Base-by-base conservation (phyloP, 1,140 invertebrate genomes). In the Drosophila bocki region DNA sequence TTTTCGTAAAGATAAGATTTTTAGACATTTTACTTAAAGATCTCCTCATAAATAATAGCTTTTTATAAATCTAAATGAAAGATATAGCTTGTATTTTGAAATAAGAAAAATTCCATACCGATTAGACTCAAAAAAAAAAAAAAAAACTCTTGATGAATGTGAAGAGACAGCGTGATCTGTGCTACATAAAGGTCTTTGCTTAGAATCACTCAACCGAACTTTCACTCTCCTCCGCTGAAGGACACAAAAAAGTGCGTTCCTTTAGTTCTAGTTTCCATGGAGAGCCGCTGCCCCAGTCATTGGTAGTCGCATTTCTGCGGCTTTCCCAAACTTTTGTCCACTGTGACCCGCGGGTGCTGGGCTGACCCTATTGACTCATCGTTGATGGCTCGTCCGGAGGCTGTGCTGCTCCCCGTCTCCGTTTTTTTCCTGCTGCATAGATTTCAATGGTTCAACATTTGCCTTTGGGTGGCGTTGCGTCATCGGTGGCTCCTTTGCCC, bases 301-400 rank as follows among this genome's bases (percentile, higher is more conserved):
- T 51, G 50, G 29, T 7, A 51, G 29, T 51, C 48, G n/a, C 48
- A 33, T 33, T 51, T 33, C n/a, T 51, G 50, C n/a, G 32, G 50
- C n/a, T 33, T 17, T 45, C 3, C 15, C 39, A 45, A 70, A 82
- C 58, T 65, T 61, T 63, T 53, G 63, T 77, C 83, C 83, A 87
- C 84, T 88, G 83, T 88, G 58, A 29, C 80, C 80, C 83, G 51
- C 54, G 83, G 84, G 44, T 59, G 15, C 35, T 35, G 44, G 50
- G 51, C 60, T 63, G 77, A 78, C 80, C 81, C 84, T 88, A 88
- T 88, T 88, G 84, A 88, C 84, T 88, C 85, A 81, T 88, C 84
- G 81, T 78, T 84, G 84, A 88, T 90, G 78, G 85, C 67, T 80
- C 65, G 70, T 82, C 63, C 65, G 74, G 68, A 62, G 64, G 62